phyloP scores from a whole-genome alignment of 2,888 invertebrate genomes.

The Leptopilina drosophilae region DNA sequence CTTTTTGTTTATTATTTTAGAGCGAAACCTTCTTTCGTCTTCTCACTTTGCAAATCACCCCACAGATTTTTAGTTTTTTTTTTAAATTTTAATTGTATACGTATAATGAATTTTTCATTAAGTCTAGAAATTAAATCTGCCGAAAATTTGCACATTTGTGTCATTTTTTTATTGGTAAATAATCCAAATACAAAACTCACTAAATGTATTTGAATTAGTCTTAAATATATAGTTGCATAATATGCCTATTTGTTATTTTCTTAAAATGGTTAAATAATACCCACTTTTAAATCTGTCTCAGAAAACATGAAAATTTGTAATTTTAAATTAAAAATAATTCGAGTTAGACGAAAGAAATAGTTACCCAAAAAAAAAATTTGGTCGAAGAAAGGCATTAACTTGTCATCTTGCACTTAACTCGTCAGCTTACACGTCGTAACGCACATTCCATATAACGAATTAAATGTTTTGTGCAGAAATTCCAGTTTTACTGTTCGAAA shows the following conservation, averaged over 20 bases:
- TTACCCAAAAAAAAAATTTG: constrained; percentile 18
- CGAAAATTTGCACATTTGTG: no score
- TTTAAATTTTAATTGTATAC: no score
- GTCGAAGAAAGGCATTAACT: constrained; percentile 51
- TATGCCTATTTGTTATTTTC: no score
- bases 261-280: no score
- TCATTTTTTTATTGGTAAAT: no score
- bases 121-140: no score
- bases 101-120: no score
- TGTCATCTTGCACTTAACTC: constrained; percentile 73
- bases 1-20: constrained; percentile 70
- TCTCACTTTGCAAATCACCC: constrained; percentile 43
- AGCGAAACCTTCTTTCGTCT: constrained; percentile 62
- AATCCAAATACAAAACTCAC: no score
- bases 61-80: constrained; percentile 40
- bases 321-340: neutral
- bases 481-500: neutral
- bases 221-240: no score
- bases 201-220: no score
- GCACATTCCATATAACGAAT: constrained; percentile 22
- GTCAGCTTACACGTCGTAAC: constrained; percentile 68
- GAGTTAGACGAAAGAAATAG: neutral
- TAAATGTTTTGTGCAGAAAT: constrained; percentile 1
- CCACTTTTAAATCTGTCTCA: no score
- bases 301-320: neutral